Percentiles rank a stretch among this genome's conserved stretches.
Evolutionary conservation across 2,888 invertebrate genomes (phyloP).

Genomic region (Amaurobius ferox): DNA sequence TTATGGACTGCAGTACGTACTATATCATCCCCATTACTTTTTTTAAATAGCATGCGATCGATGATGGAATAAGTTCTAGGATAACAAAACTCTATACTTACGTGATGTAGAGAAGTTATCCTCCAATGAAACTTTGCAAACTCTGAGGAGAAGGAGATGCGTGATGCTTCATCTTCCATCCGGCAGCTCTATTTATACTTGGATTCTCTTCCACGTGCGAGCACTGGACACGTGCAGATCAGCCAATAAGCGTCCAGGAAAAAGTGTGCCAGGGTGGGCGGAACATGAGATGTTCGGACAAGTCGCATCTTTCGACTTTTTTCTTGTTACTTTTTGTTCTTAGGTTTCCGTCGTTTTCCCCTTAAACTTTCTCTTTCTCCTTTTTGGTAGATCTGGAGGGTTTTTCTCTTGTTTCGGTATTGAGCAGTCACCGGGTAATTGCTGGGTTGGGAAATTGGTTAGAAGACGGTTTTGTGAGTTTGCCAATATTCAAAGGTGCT

Average conservation of each 20-base stretch:
- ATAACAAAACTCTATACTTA: slow-evolving; percentile 34
- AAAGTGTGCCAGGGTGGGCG: slow-evolving; percentile 67
- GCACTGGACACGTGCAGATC: slow-evolving; percentile 48
- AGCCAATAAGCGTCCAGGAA: slow-evolving; percentile 33
- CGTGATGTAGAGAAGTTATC: slow-evolving; percentile 26
- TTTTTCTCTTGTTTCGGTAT: neutral
- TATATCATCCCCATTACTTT: too few species aligned
- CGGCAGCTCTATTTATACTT: slow-evolving; percentile 49
- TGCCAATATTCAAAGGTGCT: neutral
- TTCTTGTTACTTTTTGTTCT: slow-evolving; percentile 10
- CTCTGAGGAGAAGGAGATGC: slow-evolving; percentile 7
- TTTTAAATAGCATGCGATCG: too few species aligned
- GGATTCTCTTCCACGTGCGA: slow-evolving; percentile 33
- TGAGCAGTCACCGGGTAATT: neutral
- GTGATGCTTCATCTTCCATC: slow-evolving; percentile 31
- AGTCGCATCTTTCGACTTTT: slow-evolving; percentile 3
- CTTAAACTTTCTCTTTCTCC: neutral
- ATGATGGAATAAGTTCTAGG: too few species aligned
- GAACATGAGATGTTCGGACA: slow-evolving; percentile 32
- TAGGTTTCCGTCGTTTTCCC: neutral
- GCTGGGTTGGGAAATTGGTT: neutral
- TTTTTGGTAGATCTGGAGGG: neutral
- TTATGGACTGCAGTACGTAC: too few species aligned
- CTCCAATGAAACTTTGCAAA: neutral
- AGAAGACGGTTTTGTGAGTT: too few species aligned